A percentile compares a stretch with the other conserved stretches of the same genome.
These are phyloP conservation scores for Drosophila athabasca DNA, from an alignment of 1,140 invertebrate species.

Conservation along the genomic window DNA sequence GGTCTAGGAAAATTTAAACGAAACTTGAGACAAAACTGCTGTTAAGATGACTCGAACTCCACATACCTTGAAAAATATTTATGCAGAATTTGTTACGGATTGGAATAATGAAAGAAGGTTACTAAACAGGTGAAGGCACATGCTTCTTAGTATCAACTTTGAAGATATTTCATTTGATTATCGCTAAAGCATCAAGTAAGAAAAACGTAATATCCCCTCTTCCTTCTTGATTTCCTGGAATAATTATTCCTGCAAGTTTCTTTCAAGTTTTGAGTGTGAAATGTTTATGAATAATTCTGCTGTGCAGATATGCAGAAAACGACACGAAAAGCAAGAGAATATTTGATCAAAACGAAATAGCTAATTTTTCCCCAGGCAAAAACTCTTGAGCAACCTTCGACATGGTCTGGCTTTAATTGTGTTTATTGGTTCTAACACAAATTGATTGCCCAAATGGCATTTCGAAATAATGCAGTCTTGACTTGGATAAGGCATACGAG, in stretches of 20 bases:
- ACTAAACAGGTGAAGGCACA: too few relatives aligned
- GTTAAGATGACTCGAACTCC: too few relatives aligned
- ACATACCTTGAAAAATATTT: too few relatives aligned
- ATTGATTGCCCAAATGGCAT: constrained; percentile 55
- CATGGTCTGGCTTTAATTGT: constrained; percentile 42
- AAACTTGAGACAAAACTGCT: not conserved
- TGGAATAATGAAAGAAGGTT: too few relatives aligned
- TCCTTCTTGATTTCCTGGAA: constrained; percentile 2
- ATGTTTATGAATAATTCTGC: constrained; percentile 35
- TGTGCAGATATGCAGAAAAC: constrained; percentile 28
- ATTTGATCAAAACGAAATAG: constrained; percentile 17
- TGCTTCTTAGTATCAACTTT: too few relatives aligned
- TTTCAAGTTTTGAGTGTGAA: constrained; percentile 32
- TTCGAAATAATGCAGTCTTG: constrained; percentile 38
- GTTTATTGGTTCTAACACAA: constrained; percentile 54
- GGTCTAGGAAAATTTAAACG: constrained; percentile 16
- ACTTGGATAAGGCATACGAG: constrained; percentile 5
- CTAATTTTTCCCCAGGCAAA: constrained; percentile 3
- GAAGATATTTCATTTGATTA: too few relatives aligned
- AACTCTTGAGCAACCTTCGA: constrained; percentile 4
- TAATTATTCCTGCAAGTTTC: constrained; percentile 40
- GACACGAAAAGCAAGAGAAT: not conserved
- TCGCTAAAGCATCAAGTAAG: too few relatives aligned
- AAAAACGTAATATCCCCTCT: constrained; percentile 3
- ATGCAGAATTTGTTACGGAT: too few relatives aligned